Percentiles rank a stretch among this genome's conserved stretches.
phyloP scores from a whole-genome alignment of 2,888 invertebrate genomes.

The Acanthoscelides obtectus region DNA sequence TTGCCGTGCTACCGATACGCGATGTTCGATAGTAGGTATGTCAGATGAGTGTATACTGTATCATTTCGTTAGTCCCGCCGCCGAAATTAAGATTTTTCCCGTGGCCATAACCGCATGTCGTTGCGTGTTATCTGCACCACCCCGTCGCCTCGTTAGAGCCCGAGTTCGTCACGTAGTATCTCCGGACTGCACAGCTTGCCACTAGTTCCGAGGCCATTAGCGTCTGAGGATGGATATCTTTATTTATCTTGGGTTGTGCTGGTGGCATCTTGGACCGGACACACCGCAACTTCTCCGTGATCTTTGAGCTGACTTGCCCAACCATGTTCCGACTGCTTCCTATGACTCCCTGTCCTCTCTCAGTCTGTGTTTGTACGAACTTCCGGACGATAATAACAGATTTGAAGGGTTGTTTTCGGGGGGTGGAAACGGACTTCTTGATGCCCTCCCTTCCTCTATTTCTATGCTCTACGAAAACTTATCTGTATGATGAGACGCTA shows the following conservation, averaged over 20 bases:
- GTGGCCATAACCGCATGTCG: not conserved
- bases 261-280: constrained; percentile 39
- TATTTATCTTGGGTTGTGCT: constrained; percentile 44
- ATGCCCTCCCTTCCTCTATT: not conserved
- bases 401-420: constrained; percentile 40
- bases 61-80: not conserved
- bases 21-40: no score
- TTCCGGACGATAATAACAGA: constrained; percentile 4
- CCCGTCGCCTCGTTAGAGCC: not conserved
- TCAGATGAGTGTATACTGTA: no score
- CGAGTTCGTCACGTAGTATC: not conserved
- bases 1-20: no score
- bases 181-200: not conserved
- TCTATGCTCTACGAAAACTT: not conserved
- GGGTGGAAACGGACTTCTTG: constrained; percentile 11
- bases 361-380: not conserved
- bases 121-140: not conserved
- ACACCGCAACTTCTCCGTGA: constrained; percentile 44
- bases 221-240: constrained; percentile 42
- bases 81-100: not conserved
- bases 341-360: not conserved
- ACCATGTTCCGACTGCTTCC: not conserved
- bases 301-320: constrained; percentile 40
- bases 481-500: not conserved
- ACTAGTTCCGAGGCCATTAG: constrained; percentile 7